Evolutionary conservation across 2,113 vertebrate genomes (phyloP), one percentile per base, ranked within the genome.

Genomic region (Hippocampus barbouri): DNA sequence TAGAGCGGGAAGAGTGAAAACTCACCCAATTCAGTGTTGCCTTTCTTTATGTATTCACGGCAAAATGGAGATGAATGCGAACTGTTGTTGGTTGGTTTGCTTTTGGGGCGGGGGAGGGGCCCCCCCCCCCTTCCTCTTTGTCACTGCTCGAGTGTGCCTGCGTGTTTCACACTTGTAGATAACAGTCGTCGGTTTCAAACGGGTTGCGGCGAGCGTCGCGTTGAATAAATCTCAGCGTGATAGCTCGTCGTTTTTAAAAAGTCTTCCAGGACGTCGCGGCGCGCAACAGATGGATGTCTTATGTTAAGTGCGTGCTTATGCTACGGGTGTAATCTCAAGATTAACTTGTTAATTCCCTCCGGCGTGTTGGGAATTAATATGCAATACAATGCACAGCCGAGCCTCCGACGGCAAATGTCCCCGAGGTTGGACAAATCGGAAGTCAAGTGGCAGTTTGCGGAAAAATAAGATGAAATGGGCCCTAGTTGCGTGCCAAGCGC

Each of bases 1-100:
- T 41, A 47, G 30, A 68, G 71, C 72, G 51, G 54, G 77, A 79
- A 76, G 70, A 69, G 62, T 47, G 70, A 67, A 71, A 81, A 70
- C 78, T 14, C 11, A n/a, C 8, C 11, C 9, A 45, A 45, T 43
- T 49, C 65, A 23, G 25, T 30, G 68, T 20, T 60, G 70, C 51
- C 10, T 75, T 72, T 43, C 60, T 62, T 20, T 16, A 20, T 43
- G 45, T 34, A 71, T 65, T 66, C 57, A 11, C 43, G 57, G 30
- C 0, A 68, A 57, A 69, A 72, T n/a, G 30, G 12, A 2, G 3
- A 61, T 38, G 49, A 65, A 76, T 25, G 15, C n/a, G 49, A 68
- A 64, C 34, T 64, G 51, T 69, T 53, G 14, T 56, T n/a, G 21
- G 20, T 21, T 38, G 34, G 34, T 6, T 12, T 40, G 45, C 60